Base-by-base conservation (phyloP, 1,140 invertebrate genomes). In the Pseudomyrmex dendroicus region DNA sequence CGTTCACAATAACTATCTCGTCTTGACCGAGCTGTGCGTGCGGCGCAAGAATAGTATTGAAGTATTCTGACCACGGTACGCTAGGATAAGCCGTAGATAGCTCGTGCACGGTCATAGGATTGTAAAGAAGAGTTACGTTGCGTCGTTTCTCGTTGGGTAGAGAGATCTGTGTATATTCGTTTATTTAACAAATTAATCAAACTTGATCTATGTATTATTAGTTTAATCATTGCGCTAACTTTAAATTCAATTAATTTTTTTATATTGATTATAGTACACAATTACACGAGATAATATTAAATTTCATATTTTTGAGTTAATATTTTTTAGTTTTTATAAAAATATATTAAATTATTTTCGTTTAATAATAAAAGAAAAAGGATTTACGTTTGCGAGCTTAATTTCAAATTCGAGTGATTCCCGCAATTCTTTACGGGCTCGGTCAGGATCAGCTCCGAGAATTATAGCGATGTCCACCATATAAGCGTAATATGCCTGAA, bases 321-420 rank as follows among this genome's bases (percentile, higher is more conserved):
- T 35, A 35, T 7, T 0, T 35, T 35, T 35, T 35, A 35, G 3
- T 7, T 35, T 35, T 35, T 35, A 35, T 35, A 35, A 35, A 25
- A 25, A 25, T 25, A 25, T 25, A 35, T 7, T 35, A 35, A 7
- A 59, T 59, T 59, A 61, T 22, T 61, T 20, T 59, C 7, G 20
- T 59, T 67, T 67, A 35, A 63, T 50, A 13, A 50, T 3, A 2
- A 25, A 7, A n/a, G 17, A 35, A 61, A 9, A 95, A 46, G 89
- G 9, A 82, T 80, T 96, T 95, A 98, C 98, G 92, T 99, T 98
- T n/a, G 98, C 98, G 56, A 99, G 95, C 84, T 96, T 95, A 15
- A 98, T 98, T 95, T 99, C 99, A 90, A 99, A 99, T 17, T 97
- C 94, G 1, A 99, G 94, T 0, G 98, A 98, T 67, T 98, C 96